These are phyloP conservation scores for Pomacea maculata DNA, from an alignment of 1,140 invertebrate genomes.

Conservation along the genomic window DNA sequence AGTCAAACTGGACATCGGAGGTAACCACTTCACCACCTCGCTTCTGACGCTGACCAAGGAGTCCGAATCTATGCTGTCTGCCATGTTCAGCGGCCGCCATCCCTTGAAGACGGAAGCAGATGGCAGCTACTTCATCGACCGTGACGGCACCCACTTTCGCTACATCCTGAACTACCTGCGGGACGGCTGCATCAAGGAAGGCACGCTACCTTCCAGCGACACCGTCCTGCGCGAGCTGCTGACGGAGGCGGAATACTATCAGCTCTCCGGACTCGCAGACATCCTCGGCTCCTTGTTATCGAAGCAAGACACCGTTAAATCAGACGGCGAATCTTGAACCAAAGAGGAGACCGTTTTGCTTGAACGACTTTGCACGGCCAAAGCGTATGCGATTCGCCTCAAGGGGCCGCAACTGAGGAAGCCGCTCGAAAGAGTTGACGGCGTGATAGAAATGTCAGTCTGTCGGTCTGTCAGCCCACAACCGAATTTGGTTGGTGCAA, in stretches of 20 bases:
- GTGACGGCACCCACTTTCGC: slow-evolving; percentile 61
- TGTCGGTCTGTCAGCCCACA: too few species aligned
- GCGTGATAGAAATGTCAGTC: too few species aligned
- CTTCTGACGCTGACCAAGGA: slow-evolving; percentile 57
- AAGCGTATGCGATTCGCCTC: too few species aligned
- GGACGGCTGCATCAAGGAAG: slow-evolving; percentile 58
- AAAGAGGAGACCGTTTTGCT: too few species aligned
- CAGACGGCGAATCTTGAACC: not conserved
- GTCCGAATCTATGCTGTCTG: slow-evolving; percentile 60
- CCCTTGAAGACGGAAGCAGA: slow-evolving; percentile 47
- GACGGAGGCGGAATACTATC: slow-evolving; percentile 59
- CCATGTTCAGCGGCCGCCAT: slow-evolving; percentile 63
- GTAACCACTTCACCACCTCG: slow-evolving; percentile 61
- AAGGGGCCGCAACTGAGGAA: too few species aligned
- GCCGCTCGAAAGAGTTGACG: too few species aligned
- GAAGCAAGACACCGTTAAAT: not conserved
- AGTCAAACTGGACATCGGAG: slow-evolving; percentile 64
- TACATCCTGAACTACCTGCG: slow-evolving; percentile 59
- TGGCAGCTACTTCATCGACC: slow-evolving; percentile 61
- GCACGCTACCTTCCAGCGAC: slow-evolving; percentile 52
- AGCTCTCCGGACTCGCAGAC: slow-evolving; percentile 47
- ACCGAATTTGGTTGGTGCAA: too few species aligned
- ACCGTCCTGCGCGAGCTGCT: slow-evolving; percentile 51
- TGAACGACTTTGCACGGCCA: too few species aligned
- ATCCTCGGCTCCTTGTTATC: slow-evolving; percentile 23